Percentiles rank a stretch among this genome's conserved stretches.
These are phyloP conservation scores for Pteruthius melanotis DNA, from an alignment of 2,113 vertebrate genomes.

Conservation along the genomic window DNA sequence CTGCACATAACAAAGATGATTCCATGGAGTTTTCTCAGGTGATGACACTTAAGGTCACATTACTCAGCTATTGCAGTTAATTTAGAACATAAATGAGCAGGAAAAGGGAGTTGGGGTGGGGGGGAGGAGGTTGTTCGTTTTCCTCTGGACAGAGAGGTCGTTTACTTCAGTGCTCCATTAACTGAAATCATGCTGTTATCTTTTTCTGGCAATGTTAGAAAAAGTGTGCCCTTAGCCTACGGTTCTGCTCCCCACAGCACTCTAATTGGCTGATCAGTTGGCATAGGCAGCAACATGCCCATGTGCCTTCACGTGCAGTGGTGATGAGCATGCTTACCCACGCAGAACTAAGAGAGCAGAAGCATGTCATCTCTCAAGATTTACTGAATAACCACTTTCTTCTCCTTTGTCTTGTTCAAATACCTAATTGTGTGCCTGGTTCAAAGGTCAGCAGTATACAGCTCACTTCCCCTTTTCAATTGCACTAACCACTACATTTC, in stretches of 20 bases:
- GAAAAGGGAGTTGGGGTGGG: neutral
- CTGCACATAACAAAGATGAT: neutral
- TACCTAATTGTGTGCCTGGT: fast-evolving
- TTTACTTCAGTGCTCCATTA: neutral
- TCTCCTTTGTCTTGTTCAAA: neutral
- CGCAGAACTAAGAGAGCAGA: neutral
- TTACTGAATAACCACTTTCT: neutral
- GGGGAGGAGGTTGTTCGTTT: fast-evolving
- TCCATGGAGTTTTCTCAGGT: neutral
- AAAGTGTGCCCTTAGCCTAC: neutral
- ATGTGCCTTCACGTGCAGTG: fast-evolving
- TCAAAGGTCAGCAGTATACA: neutral
- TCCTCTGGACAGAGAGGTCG: neutral
- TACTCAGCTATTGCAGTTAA: neutral
- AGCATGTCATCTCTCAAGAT: neutral
- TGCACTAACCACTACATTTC: neutral
- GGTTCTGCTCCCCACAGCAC: neutral
- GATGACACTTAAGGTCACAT: neutral
- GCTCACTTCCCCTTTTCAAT: neutral
- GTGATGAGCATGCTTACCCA: neutral
- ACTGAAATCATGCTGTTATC: neutral
- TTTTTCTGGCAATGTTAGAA: neutral
- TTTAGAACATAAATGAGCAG: neutral
- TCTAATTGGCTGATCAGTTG: fast-evolving
- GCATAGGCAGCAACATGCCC: fast-evolving